Evolutionary conservation across 2,888 invertebrate species (phyloP), one percentile per base, ranked within the genome.

Genomic region (Rhagophthalmus giganteus): DNA sequence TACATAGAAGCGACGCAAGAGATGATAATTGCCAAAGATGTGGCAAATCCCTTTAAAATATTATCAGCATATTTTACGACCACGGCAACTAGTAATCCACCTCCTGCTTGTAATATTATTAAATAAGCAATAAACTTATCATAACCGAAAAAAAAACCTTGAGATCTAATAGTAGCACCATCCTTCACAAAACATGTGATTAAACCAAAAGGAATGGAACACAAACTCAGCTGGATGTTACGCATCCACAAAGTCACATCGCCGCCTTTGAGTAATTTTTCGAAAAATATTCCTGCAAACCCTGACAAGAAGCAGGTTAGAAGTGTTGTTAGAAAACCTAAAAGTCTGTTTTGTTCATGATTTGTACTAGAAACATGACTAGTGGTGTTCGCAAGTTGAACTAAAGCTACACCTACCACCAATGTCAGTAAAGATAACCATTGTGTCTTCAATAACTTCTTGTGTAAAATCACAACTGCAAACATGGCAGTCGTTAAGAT

Each of bases 31-130:
- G 98, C 95, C 41, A 97, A 82, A 0, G 98, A 98, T 0, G 98
- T 98, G 28, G 98, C 97, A 71, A 98, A 98, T 12, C 98, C 98
- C 77, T 93, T 99, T 3, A 99, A 79, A 68, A 99, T 99, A 76
- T 99, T 99, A 74, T 99, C 99, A 0, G 99, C 98, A 74, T 98
- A 98, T 79, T 99, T 99, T 15, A 99, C 96, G 1, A 99, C 99
- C 59, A 98, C 87, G 0, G 99, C 99, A 4, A 99, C 98, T 42
- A 98, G 86, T 1, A 99, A 81, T 2, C 99, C 99, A 1, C 99
- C 98, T 10, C 91, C 86, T 0, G 97, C 96, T 78, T 98, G 96
- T 35, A 95, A 76, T 13, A 90, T 71, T 2, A 99, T 87, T 44
- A 97, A 81, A 68, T 94, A 99, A 84, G 80, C 87, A 60, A 93